Evolutionary conservation across 1,140 invertebrate species (phyloP).

Genomic region (Drosophila willistoni): DNA sequence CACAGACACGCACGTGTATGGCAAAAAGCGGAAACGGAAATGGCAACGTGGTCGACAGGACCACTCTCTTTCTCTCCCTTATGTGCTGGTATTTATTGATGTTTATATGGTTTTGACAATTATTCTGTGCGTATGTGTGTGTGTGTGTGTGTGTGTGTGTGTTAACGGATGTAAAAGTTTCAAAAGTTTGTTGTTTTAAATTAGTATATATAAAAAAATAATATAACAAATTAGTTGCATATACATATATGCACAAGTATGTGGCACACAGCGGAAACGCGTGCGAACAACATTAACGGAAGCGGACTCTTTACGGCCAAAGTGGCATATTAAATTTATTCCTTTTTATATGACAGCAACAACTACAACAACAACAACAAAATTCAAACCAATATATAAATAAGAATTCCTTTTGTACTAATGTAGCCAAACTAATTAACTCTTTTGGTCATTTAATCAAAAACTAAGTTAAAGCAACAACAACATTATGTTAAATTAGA

Average conservation of each 20-base stretch:
- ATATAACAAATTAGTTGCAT: constrained; percentile 33
- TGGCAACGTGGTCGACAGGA: constrained; percentile 35
- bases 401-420: background rate
- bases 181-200: constrained; percentile 66
- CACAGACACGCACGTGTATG: constrained; percentile 65
- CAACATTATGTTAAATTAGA: constrained; percentile 4
- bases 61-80: constrained; percentile 16
- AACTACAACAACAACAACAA: constrained; percentile 8
- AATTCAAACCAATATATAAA: background rate
- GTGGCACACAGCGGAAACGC: constrained; percentile 34
- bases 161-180: constrained; percentile 68
- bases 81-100: constrained; percentile 45
- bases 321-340: constrained; percentile 50
- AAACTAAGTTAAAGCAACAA: constrained; percentile 14
- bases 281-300: constrained; percentile 39
- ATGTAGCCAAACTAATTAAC: no score
- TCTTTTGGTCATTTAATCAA: background rate
- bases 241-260: constrained; percentile 4
- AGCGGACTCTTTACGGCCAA: constrained; percentile 55
- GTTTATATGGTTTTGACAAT: constrained; percentile 59
- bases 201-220: constrained; percentile 25
- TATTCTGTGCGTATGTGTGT: constrained; percentile 47
- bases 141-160: constrained; percentile 25
- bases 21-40: constrained; percentile 69
- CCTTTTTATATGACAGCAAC: constrained; percentile 12